Conservation (phyloP, 2,113 vertebrate genomes). For the Gadus chalcogrammus region DNA sequence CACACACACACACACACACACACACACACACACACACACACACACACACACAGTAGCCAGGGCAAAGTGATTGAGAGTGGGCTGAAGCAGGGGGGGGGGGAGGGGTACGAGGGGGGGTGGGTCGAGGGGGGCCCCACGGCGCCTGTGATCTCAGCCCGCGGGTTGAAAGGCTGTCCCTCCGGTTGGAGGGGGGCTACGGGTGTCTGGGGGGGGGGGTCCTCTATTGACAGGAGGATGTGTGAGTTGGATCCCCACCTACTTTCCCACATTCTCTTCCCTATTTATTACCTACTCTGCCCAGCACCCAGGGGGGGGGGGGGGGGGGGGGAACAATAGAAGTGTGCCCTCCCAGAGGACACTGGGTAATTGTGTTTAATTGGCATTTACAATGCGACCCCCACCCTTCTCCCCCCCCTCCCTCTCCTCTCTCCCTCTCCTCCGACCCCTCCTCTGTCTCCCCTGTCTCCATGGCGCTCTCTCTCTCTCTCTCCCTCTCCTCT, state of each 20-base stretch:
- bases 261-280: slow-evolving; percentile 70
- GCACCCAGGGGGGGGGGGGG: slow-evolving; percentile 22
- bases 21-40: too few species aligned
- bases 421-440: too few species aligned
- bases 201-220: slow-evolving; percentile 3
- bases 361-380: too few species aligned
- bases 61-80: slow-evolving; percentile 24
- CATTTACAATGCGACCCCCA: too few species aligned
- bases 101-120: slow-evolving; percentile 20
- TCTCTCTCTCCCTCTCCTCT: too few species aligned
- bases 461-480: too few species aligned
- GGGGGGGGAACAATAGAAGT: too few species aligned
- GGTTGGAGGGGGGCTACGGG: not conserved
- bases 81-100: not conserved
- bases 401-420: too few species aligned
- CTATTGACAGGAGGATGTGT: slow-evolving; percentile 63
- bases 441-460: too few species aligned
- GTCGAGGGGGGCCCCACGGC: not conserved
- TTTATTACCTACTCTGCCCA: slow-evolving; percentile 32
- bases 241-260: slow-evolving; percentile 55
- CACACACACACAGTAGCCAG: slow-evolving; percentile 11
- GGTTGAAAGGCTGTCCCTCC: slow-evolving; percentile 48
- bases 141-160: slow-evolving; percentile 47
- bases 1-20: too few species aligned
- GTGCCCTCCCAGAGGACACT: too few species aligned